Base-by-base conservation (phyloP, 1,140 invertebrate species). In the Papilio helenus region DNA sequence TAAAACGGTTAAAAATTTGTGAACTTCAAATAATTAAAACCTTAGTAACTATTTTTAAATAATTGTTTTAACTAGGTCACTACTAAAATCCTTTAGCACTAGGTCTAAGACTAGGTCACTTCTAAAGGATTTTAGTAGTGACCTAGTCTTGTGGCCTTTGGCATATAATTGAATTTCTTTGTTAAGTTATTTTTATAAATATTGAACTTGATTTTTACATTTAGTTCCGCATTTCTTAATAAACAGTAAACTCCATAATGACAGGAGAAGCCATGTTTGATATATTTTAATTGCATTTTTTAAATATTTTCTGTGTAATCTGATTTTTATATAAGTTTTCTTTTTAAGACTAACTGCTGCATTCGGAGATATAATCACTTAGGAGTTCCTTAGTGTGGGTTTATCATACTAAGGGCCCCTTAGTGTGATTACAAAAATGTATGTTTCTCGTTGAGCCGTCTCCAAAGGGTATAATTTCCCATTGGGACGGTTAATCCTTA, bases 211-310 rank as follows among this genome's bases (percentile, higher is more conserved):
- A 12, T 65, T 65, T 3, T 61, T 65, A 65, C 20, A 23, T 12
- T 29, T 65, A 65, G 18, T 29, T 29, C 12, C 34, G 61, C 61
- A 65, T 65, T 29, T 65, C 12, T 26, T 65, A n/a, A n/a, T n/a
- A 14, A 55, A 49, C 3, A 26, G 58, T 29, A 29, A 65, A 65
- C 58, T 65, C 23, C 58, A 26, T 61, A 10, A 26, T 26, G 14
- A 58, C 4, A 1, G 55, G 55, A 65, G 61, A 29, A 65, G 61
- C 26, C 61, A 65, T 65, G 61, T 58, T 58, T 65, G 61, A 12
- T 65, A 65, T 65, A 65, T 65, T 65, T 61, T 61, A 58, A 55
- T 55, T 26, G 58, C 58, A 61, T 61, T 61, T 61, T 61, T 61
- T 26, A 12, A 58, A 61, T 16, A 23, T 65, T 65, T 29, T 14